A percentile compares a stretch with the other conserved stretches of the same genome.
Evolutionary conservation across 1,140 invertebrate species (phyloP).

Genomic region (Platorchestia sp.): DNA sequence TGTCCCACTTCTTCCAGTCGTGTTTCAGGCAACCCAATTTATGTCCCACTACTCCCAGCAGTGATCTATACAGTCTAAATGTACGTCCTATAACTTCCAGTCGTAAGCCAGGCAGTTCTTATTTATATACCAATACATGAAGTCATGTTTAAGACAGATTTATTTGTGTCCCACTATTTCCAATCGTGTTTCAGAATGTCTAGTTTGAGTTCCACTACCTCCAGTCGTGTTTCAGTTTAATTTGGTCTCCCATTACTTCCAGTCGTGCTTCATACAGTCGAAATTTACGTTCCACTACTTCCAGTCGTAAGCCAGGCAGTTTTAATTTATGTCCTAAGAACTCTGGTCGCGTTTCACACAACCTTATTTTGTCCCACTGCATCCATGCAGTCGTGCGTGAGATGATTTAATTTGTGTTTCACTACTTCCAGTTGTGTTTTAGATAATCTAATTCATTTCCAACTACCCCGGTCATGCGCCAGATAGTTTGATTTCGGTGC

Average conservation of each 20-base stretch:
- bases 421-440: background rate
- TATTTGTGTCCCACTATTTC: background rate
- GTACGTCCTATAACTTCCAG: background rate
- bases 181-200: background rate
- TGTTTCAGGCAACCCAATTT: background rate
- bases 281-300: background rate
- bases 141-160: background rate
- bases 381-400: background rate
- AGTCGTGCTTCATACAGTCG: no score
- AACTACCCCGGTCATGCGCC: no score
- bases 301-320: background rate
- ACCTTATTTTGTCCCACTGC: no score
- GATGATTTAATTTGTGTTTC: background rate
- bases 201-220: background rate
- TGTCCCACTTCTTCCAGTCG: background rate
- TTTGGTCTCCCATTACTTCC: background rate
- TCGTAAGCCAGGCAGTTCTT: background rate
- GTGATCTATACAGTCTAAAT: no score
- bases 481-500: background rate
- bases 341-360: no score
- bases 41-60: background rate
- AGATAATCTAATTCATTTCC: background rate
- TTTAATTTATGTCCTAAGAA: background rate
- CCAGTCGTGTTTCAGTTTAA: background rate
- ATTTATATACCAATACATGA: background rate